A percentile compares a stretch with the other conserved stretches of the same genome.
These are phyloP conservation scores for Dolomedes plantarius DNA, from an alignment of 2,888 invertebrate genomes.

Conservation along the genomic window DNA sequence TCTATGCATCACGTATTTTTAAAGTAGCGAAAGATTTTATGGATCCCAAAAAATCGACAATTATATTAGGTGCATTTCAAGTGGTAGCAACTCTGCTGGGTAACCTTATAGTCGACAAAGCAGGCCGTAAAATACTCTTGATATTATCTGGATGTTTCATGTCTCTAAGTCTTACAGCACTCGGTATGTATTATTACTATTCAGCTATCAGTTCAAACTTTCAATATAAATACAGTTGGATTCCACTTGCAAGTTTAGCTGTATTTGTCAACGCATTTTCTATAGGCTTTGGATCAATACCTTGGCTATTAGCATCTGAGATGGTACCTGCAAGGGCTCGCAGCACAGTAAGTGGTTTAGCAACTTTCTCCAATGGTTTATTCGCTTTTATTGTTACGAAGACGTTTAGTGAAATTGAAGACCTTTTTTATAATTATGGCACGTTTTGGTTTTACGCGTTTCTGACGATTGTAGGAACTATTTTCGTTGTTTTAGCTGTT, in stretches of 20 bases:
- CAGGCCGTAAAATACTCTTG: constrained; percentile 91
- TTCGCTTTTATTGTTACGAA: constrained; percentile 93
- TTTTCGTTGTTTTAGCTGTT: constrained; percentile 87
- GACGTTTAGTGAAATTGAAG: constrained; percentile 80
- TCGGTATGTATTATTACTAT: constrained; percentile 85
- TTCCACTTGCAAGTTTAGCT: constrained; percentile 88
- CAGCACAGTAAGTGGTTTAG: constrained; percentile 91
- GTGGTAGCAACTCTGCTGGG: constrained; percentile 92
- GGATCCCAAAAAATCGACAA: constrained; percentile 86
- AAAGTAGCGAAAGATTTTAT: constrained; percentile 87
- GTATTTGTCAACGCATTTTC: constrained; percentile 91
- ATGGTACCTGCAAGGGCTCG: constrained; percentile 90
- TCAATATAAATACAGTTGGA: constrained; percentile 78
- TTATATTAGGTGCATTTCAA: constrained; percentile 92
- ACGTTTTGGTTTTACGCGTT: constrained; percentile 87
- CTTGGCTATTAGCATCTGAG: constrained; percentile 93
- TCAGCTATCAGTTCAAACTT: constrained; percentile 74
- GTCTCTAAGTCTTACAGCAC: constrained; percentile 82
- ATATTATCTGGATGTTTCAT: constrained; percentile 84
- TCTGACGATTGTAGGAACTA: constrained; percentile 87
- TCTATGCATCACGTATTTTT: constrained; percentile 91
- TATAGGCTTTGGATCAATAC: constrained; percentile 89
- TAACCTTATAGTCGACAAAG: constrained; percentile 89
- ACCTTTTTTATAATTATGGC: constrained; percentile 29
- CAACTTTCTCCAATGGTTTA: constrained; percentile 92